Evolutionary conservation across 1,140 invertebrate species (phyloP), one percentile per base, ranked within the genome.

Genomic region (Pectinophora gossypiella): DNA sequence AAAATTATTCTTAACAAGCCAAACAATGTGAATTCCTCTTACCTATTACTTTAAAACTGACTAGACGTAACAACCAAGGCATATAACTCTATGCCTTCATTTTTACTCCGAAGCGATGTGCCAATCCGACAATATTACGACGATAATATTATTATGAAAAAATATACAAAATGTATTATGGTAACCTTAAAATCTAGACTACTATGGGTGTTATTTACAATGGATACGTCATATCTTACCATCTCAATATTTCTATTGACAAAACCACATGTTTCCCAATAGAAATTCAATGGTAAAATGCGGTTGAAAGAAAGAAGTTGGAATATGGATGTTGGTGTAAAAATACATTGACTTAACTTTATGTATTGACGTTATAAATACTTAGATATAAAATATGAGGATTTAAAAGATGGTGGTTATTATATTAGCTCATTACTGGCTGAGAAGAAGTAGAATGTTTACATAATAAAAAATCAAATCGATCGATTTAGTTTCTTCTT

Each of bases 91-190:
- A 72, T 75, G 74, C 59, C 76, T 51, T 55, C 51, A 69, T 71
- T 72, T 79, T 85, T 80, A 77, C 72, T 69, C 56, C 59, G 51
- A 79, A 76, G 71, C 75, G 55, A 65, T 60, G 61, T 68, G 66
- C 67, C 59, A 42, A 54, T 61, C 58, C 51, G 20, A 53, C 36
- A 19, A 21, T 23, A 40, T 62, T 66, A 48, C 40, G 64, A 68
- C 59, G 56, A 57, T 44, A 61, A 53, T 68, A 60, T 61, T 61
- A 63, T 72, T 74, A 76, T 80, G 76, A 72, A 81, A 38, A 79
- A 85, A 81, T 85, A 81, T 85, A 85, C 78, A 84, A 80, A 84
- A 72, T 68, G 72, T 51, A 49, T 63, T 61, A 73, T 68, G 72
- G 64, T 19, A 74, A 76, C 68, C 76, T 78, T 75, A 78, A 20